Evolutionary conservation across 2,113 vertebrate species (phyloP), one percentile per base, ranked within the genome.

Genomic region (Blennius ocellaris): DNA sequence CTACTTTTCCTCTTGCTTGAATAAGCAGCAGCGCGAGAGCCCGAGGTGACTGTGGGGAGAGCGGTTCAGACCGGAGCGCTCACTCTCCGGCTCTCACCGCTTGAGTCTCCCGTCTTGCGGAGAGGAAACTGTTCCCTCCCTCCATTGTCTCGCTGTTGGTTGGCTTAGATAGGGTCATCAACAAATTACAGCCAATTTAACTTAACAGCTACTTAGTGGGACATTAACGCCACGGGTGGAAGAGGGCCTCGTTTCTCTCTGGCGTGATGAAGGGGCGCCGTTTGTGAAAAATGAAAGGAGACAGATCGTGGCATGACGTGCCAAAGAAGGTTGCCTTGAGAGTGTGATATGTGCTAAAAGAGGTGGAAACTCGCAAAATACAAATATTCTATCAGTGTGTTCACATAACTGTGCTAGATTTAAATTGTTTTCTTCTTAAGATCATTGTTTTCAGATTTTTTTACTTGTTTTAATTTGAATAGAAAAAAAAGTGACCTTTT

Each of bases 41-140:
- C 57, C 68, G 70, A 66, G 79, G 78, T 82, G 76, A 67, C 66
- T 65, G 79, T 62, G 60, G 76, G 30, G 82, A 81, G 65, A 78
- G 76, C 81, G 87, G 81, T 90, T 91, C 78, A 63, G 69, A 87
- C 76, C 78, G 80, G 82, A 84, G 82, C 82, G 78, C 80, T 76
- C 73, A 40, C 49, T 66, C 70, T 60, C 69, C 3, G 11, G 40
- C 72, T 76, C 55, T 51, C 51, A 21, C 48, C 60, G 65, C 49
- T 53, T 50, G 37, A 76, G 61, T 67, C 58, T 84, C 72, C 74
- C 38, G 66, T 58, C 71, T 76, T 74, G 67, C 12, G 7, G 41
- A 87, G 65, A 82, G 81, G 78, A 90, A 87, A 70, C 8, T 0
- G 38, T 59, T 76, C 73, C 78, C 73, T 80, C 78, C 82, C 69